Evolutionary conservation across 2,888 invertebrate species (phyloP).

Genomic region (Axea sp.): DNA sequence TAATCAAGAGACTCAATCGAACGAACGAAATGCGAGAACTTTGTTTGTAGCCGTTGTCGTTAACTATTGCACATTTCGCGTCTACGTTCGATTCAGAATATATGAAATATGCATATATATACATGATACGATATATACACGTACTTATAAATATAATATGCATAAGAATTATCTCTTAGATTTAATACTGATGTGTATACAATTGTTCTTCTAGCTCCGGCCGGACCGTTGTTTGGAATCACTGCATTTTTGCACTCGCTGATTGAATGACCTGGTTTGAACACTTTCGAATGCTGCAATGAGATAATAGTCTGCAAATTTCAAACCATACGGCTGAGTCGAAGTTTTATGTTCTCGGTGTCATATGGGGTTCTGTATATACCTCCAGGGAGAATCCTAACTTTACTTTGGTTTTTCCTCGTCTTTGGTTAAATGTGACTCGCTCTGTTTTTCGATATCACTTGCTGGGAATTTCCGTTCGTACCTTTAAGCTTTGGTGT

Average conservation of each 20-base stretch:
- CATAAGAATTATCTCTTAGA: constrained; percentile 69
- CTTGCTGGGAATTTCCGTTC: constrained; percentile 19
- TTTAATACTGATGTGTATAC: constrained; percentile 77
- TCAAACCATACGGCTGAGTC: constrained; percentile 25
- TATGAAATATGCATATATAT: constrained; percentile 72
- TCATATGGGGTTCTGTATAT: constrained; percentile 19
- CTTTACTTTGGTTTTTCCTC: constrained; percentile 8
- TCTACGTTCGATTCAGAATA: constrained; percentile 63
- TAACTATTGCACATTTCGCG: constrained; percentile 52
- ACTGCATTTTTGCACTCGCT: constrained; percentile 38
- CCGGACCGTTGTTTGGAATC: constrained; percentile 45
- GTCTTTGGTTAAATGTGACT: constrained; percentile 11
- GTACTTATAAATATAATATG: constrained; percentile 72
- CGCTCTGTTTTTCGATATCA: constrained; percentile 8
- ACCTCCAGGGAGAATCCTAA: constrained; percentile 24
- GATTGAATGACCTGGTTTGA: constrained; percentile 46
- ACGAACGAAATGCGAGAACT: constrained; percentile 13
- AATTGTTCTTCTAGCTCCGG: constrained; percentile 58
- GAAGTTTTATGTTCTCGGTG: constrained; percentile 21
- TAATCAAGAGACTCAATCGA: constrained; percentile 8
- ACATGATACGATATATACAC: constrained; percentile 72
- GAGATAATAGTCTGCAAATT: constrained; percentile 28
- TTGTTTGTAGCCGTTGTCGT: constrained; percentile 5
- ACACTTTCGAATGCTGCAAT: constrained; percentile 50
- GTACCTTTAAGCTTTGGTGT: constrained; percentile 59